Conservation (phyloP, 2,113 vertebrate species). For the Panthera uncia region DNA sequence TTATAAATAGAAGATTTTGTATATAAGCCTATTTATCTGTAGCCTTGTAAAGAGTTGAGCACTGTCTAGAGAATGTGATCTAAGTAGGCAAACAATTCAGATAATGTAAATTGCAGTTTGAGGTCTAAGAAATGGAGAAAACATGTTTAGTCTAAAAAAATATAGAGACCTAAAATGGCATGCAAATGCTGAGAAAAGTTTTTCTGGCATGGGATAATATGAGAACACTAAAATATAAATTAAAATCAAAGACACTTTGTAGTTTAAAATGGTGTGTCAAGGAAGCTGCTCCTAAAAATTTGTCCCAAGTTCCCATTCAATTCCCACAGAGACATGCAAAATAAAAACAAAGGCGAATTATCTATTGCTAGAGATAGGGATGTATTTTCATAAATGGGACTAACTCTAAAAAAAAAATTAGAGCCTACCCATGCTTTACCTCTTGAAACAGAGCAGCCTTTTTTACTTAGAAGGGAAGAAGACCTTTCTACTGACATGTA, state of each 20-base stretch:
- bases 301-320: not conserved
- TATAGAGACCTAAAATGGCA: slow-evolving; percentile 72
- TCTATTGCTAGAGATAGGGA: not conserved
- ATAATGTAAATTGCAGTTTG: slow-evolving; percentile 78
- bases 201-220: slow-evolving; percentile 39
- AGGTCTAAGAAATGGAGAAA: slow-evolving; percentile 64
- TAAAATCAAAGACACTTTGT: slow-evolving; percentile 33
- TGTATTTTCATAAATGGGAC: not conserved
- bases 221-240: slow-evolving; percentile 46
- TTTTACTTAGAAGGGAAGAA: not conserved
- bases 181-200: slow-evolving; percentile 57
- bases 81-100: slow-evolving; percentile 77
- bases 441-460: not conserved
- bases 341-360: not conserved
- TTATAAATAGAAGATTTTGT: slow-evolving; percentile 79
- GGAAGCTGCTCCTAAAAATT: not conserved
- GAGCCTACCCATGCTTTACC: not conserved
- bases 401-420: not conserved
- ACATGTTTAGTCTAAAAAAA: slow-evolving; percentile 79
- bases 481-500: not conserved
- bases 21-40: slow-evolving; percentile 73
- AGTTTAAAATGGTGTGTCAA: slow-evolving; percentile 19
- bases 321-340: not conserved
- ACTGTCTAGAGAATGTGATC: slow-evolving; percentile 72
- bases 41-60: slow-evolving; percentile 68